These are phyloP conservation scores for Ammodramus savannarum DNA, from an alignment of 2,113 vertebrate genomes.

Conservation along the genomic window DNA sequence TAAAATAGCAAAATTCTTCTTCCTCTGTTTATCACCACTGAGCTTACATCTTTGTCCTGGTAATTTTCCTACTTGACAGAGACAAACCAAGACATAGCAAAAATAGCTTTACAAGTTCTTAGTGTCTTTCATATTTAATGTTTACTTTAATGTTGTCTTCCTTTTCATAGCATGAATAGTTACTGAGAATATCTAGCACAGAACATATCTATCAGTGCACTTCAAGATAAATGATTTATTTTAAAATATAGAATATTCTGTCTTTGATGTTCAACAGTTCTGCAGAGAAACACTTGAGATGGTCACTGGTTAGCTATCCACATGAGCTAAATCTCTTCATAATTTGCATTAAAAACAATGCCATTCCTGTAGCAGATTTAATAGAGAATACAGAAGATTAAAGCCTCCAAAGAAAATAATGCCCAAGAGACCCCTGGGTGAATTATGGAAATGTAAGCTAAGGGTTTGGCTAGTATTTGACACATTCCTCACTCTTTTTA, in stretches of 20 bases:
- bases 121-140: not conserved
- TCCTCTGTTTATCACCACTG: not conserved
- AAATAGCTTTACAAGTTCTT: not conserved
- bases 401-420: constrained; percentile 5
- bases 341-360: constrained; percentile 54
- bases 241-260: constrained; percentile 32
- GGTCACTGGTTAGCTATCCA: constrained; percentile 50
- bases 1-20: not conserved
- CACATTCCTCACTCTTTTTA: not conserved
- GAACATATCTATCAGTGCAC: not conserved
- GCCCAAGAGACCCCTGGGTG: not conserved
- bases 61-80: constrained; percentile 10
- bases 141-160: not conserved
- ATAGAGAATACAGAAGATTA: constrained; percentile 25
- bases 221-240: constrained; percentile 50
- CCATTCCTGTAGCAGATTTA: not conserved
- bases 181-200: not conserved
- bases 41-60: not conserved
- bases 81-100: not conserved
- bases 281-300: constrained; percentile 24
- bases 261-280: constrained; percentile 59
- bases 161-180: not conserved
- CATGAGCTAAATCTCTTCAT: constrained; percentile 6
- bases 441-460: constrained; percentile 10
- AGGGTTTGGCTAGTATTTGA: not conserved